phyloP scores from a whole-genome alignment of 2,113 vertebrate genomes.

The Nestor notabilis region DNA sequence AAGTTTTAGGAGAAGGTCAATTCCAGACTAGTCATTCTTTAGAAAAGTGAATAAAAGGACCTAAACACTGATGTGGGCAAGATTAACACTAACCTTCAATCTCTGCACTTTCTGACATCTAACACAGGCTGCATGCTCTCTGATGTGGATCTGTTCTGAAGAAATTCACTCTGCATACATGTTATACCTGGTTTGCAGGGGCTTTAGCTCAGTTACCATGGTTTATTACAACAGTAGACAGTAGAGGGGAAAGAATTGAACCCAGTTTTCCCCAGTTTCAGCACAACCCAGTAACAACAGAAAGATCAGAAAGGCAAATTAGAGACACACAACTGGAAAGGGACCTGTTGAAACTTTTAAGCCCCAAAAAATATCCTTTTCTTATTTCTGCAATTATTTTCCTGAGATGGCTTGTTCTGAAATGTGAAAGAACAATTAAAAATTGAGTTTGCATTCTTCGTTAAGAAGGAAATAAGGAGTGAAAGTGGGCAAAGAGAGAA shows the following conservation, averaged over 20 bases:
- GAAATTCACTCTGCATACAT: background rate
- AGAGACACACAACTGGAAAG: background rate
- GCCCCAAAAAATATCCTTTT: background rate
- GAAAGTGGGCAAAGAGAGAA: background rate
- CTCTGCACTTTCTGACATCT: background rate
- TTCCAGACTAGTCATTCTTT: background rate
- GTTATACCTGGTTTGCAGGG: rapidly evolving
- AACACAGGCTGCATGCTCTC: background rate
- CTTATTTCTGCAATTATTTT: background rate
- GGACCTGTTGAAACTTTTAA: background rate
- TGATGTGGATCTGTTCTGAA: background rate
- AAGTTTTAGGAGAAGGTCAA: background rate
- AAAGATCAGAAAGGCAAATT: background rate
- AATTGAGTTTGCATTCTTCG: background rate
- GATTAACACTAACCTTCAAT: background rate
- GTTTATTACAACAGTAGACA: background rate
- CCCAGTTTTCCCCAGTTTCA: background rate
- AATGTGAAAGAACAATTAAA: background rate
- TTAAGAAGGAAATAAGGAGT: background rate
- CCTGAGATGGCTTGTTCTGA: background rate
- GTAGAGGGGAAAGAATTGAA: background rate
- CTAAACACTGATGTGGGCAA: background rate
- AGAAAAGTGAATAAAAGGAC: background rate
- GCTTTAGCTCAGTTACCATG: background rate
- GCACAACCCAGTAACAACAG: background rate